phyloP scores from a whole-genome alignment of 2,113 vertebrate species.

The Microcebus jonahi region DNA sequence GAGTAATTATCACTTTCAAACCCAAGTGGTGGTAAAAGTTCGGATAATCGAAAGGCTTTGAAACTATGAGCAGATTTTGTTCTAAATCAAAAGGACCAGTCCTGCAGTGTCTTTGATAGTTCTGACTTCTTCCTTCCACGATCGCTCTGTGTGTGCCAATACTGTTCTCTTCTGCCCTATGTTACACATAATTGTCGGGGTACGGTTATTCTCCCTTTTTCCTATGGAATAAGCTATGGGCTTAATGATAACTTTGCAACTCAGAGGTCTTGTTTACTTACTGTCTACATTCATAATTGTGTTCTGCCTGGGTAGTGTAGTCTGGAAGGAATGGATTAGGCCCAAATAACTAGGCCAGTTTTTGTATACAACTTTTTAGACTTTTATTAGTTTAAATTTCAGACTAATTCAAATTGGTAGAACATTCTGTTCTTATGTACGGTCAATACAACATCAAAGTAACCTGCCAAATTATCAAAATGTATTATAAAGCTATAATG shows the following conservation, averaged over 20 bases:
- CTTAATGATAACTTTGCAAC: neutral
- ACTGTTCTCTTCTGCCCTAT: neutral
- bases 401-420: neutral
- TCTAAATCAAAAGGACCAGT: neutral
- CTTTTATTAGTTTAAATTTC: conserved; percentile 24
- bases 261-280: neutral
- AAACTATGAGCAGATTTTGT: neutral
- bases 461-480: neutral
- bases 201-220: neutral
- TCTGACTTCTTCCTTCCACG: neutral
- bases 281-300: neutral
- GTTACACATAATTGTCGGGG: neutral
- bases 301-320: neutral
- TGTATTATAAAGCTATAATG: neutral
- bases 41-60: neutral
- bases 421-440: neutral
- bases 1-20: neutral
- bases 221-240: neutral
- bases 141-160: neutral
- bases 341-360: neutral
- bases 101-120: neutral
- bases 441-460: neutral
- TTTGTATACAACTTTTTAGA: neutral
- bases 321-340: neutral
- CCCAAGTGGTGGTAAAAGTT: neutral